Percentiles rank a stretch among this genome's conserved stretches.
phyloP scores from a whole-genome alignment of 2,888 invertebrate species.

The Opisthograptis luteolata region DNA sequence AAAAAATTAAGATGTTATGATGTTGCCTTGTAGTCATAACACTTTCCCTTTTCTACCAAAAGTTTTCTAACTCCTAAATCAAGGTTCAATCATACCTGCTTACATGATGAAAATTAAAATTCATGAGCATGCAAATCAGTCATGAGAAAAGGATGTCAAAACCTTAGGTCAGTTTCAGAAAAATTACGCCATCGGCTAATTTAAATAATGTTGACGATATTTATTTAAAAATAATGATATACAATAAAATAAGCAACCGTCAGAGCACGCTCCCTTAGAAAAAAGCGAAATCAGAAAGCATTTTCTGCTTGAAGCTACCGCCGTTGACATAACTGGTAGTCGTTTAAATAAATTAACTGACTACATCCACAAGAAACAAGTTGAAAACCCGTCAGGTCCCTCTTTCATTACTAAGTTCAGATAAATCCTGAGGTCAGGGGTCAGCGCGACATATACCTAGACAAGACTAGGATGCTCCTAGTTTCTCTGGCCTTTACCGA shows the following conservation, averaged over 20 bases:
- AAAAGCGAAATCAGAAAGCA: constrained; percentile 13
- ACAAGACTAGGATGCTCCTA: constrained; percentile 48
- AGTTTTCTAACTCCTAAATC: constrained; percentile 14
- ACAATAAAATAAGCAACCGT: not conserved
- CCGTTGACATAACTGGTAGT: not conserved
- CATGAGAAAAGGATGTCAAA: constrained; percentile 17
- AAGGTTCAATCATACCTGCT: constrained; percentile 13
- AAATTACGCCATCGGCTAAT: constrained; percentile 4
- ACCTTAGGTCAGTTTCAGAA: constrained; percentile 8
- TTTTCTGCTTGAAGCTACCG: constrained; percentile 5
- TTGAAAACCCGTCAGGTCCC: constrained; percentile 4
- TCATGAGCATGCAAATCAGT: constrained; percentile 25
- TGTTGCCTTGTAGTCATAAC: constrained; percentile 4
- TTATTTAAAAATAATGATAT: not conserved
- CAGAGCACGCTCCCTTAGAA: not conserved
- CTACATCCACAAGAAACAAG: constrained; percentile 11
- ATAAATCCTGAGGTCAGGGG: constrained; percentile 51
- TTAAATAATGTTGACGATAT: not conserved
- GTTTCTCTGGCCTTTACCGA: constrained; percentile 71
- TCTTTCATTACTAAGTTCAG: constrained; percentile 6
- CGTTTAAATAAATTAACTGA: constrained; percentile 9
- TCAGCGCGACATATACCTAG: constrained; percentile 54
- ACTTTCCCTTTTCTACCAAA: constrained; percentile 13
- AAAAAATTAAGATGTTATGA: no score
- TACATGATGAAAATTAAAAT: constrained; percentile 22